Conservation (phyloP, 1,140 invertebrate species). For the Drosophila miranda region DNA sequence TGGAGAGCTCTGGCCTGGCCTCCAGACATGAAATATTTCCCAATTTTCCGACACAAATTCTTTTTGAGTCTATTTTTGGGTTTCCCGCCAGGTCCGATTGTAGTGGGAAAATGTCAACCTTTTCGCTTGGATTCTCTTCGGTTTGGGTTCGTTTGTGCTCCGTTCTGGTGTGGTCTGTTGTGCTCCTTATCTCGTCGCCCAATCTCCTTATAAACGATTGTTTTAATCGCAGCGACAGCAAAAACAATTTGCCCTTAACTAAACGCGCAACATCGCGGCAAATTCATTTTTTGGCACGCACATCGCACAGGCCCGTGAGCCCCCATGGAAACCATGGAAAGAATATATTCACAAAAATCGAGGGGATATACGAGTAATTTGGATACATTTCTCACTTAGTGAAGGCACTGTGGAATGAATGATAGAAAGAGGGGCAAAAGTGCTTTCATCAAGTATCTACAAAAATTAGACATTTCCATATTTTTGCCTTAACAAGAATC, state of each 20-base stretch:
- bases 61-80: slow-evolving; percentile 35
- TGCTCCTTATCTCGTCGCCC: slow-evolving; percentile 29
- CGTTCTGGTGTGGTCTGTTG: not conserved
- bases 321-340: slow-evolving; percentile 20
- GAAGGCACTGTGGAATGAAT: slow-evolving; percentile 18
- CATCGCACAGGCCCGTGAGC: not conserved
- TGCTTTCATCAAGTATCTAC: too few species aligned
- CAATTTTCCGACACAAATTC: slow-evolving; percentile 43
- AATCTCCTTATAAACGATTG: slow-evolving; percentile 64
- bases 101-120: slow-evolving; percentile 39
- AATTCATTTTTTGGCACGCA: slow-evolving; percentile 48
- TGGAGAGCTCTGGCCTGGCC: slow-evolving; percentile 15
- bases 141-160: too few species aligned
- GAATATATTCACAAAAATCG: slow-evolving; percentile 39
- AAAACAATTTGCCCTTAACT: slow-evolving; percentile 55
- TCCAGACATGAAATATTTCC: slow-evolving; percentile 16
- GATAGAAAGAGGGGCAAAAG: too few species aligned
- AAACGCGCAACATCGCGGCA: slow-evolving; percentile 51
- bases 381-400: slow-evolving; percentile 11
- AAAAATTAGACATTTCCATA: too few species aligned
- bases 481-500: too few species aligned
- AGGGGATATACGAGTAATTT: slow-evolving; percentile 29
- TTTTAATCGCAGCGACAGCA: slow-evolving; percentile 60
- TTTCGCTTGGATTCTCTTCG: too few species aligned
- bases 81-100: slow-evolving; percentile 7